These are phyloP conservation scores for Tenrec ecaudatus DNA, from an alignment of 2,113 vertebrate genomes.

Conservation along the genomic window DNA sequence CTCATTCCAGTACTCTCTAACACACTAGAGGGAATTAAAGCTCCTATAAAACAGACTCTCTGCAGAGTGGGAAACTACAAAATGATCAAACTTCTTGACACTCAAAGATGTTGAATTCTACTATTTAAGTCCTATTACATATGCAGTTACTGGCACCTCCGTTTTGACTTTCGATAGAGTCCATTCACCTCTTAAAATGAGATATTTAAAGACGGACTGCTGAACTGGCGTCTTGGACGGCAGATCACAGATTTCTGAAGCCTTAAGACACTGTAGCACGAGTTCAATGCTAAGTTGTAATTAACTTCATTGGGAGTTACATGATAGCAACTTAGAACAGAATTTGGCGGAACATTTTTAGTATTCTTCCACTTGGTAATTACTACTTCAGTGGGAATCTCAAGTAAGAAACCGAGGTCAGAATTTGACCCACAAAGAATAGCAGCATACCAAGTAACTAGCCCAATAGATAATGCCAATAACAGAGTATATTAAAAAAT, in stretches of 20 bases:
- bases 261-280: conserved; percentile 65
- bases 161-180: conserved; percentile 72
- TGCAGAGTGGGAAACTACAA: conserved; percentile 52
- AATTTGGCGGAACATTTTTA: conserved; percentile 75
- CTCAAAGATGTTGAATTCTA: conserved; percentile 65
- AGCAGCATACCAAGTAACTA: conserved; percentile 55
- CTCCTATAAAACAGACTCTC: conserved; percentile 51
- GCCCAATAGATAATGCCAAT: conserved; percentile 63
- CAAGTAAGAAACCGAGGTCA: conserved; percentile 72
- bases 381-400: conserved; percentile 75
- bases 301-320: conserved; percentile 82
- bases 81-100: conserved; percentile 70
- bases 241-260: conserved; percentile 77
- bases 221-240: conserved; percentile 66
- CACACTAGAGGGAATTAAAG: conserved; percentile 80
- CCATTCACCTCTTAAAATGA: conserved; percentile 67
- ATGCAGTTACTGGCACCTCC: conserved; percentile 51
- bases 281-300: conserved; percentile 74
- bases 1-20: conserved; percentile 77
- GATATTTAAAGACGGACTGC: conserved; percentile 65
- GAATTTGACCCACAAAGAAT: conserved; percentile 64
- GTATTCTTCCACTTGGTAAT: conserved; percentile 76
- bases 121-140: conserved; percentile 58
- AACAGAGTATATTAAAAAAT: conserved; percentile 62
- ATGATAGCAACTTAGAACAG: conserved; percentile 76